Evolutionary conservation across 2,888 invertebrate genomes (phyloP).

Genomic region (Dysmachus trigonus): DNA sequence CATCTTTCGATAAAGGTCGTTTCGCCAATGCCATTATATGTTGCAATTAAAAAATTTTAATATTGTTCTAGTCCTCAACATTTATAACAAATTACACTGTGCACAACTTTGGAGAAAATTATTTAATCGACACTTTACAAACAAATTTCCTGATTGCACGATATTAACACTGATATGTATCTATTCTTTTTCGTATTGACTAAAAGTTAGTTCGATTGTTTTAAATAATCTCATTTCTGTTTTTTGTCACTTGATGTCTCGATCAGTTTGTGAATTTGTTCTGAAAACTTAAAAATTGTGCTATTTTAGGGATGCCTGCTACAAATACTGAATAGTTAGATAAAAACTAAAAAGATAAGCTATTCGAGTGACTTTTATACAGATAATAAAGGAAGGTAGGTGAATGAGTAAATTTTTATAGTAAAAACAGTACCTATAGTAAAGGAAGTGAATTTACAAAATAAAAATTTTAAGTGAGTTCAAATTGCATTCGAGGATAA

Average conservation of each 20-base stretch:
- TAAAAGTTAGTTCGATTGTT: not conserved
- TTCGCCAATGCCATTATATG: conserved; percentile 63
- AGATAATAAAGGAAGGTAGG: not conserved
- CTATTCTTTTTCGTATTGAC: not conserved
- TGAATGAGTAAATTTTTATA: no score
- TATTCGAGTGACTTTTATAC: not conserved
- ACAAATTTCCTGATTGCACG: not conserved
- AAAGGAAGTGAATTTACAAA: no score
- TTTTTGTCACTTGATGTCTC: not conserved
- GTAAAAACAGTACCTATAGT: no score
- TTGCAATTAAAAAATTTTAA: conserved; percentile 10
- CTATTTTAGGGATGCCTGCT: not conserved
- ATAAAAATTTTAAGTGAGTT: no score
- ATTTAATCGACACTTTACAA: not conserved
- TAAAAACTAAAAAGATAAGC: not conserved
- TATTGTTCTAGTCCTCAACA: not conserved
- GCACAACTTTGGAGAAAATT: not conserved
- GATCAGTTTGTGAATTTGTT: not conserved
- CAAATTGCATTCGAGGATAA: not conserved
- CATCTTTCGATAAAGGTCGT: conserved; percentile 63
- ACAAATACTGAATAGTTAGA: not conserved
- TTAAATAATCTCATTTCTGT: not conserved
- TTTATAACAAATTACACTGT: conserved; percentile 4
- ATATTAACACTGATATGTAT: conserved; percentile 18
- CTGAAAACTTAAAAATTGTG: not conserved